These are phyloP conservation scores for Caenorhabditis sp. DNA, from an alignment of 2,888 invertebrate species.

Conservation along the genomic window DNA sequence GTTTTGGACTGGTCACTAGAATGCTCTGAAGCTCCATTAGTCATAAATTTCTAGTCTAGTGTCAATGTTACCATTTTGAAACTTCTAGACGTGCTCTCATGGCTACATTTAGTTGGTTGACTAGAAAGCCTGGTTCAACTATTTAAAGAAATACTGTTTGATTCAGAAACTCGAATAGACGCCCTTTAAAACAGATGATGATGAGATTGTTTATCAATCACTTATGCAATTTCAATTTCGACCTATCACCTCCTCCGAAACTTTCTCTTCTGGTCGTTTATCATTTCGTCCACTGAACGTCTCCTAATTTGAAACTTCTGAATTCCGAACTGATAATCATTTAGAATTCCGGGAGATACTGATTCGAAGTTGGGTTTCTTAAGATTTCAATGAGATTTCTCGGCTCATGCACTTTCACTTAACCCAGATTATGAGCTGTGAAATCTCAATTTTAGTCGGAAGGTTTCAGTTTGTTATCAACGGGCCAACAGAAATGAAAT, in stretches of 20 bases:
- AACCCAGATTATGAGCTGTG: too few species aligned
- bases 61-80: conserved; percentile 2
- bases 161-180: too few species aligned
- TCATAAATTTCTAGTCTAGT: conserved; percentile 37
- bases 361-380: neutral
- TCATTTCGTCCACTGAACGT: neutral
- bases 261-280: conserved; percentile 23
- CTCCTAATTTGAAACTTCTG: neutral
- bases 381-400: too few species aligned
- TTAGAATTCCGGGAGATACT: neutral
- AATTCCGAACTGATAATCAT: conserved; percentile 24
- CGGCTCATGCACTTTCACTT: too few species aligned
- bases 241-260: conserved; percentile 39
- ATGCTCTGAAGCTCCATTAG: conserved; percentile 50
- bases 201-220: conserved; percentile 42
- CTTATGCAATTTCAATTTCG: conserved; percentile 34
- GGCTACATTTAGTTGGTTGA: conserved; percentile 14
- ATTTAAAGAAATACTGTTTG: conserved; percentile 25
- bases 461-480: too few species aligned
- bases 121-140: conserved; percentile 21
- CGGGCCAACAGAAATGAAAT: too few species aligned
- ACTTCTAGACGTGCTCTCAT: conserved; percentile 19
- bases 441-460: too few species aligned
- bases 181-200: neutral
- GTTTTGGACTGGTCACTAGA: neutral